Conservation (phyloP, 2,888 invertebrate species). For the Zhuqinia jingwanae region DNA sequence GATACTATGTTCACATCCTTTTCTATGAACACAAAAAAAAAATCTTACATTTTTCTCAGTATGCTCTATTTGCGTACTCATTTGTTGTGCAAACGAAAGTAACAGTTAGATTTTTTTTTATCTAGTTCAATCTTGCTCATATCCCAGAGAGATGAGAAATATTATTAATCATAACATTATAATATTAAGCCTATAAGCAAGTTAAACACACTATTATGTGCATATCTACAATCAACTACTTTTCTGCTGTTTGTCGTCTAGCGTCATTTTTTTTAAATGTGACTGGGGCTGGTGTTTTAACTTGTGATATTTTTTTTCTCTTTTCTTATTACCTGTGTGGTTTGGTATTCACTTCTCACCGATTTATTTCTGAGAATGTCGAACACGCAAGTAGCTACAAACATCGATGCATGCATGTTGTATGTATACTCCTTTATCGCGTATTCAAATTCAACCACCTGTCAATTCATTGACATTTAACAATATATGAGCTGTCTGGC, state of each 20-base stretch:
- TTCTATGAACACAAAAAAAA: neutral
- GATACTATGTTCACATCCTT: no score
- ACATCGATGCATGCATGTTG: neutral
- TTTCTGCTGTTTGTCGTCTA: slow-evolving; percentile 15
- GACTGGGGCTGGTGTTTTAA: neutral
- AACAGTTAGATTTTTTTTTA: slow-evolving; percentile 17
- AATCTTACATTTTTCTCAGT: slow-evolving; percentile 9
- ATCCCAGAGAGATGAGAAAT: neutral
- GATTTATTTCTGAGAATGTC: neutral
- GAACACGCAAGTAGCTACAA: neutral
- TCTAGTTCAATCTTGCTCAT: slow-evolving; percentile 10
- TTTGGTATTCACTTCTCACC: no score
- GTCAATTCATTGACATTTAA: neutral
- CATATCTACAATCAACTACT: neutral
- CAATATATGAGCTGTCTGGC: neutral
- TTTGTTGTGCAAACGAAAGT: slow-evolving; percentile 19
- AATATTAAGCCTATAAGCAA: neutral
- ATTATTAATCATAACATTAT: neutral
- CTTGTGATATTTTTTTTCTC: neutral
- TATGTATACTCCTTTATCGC: no score
- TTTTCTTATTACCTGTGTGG: neutral
- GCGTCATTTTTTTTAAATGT: no score
- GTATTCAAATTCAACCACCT: neutral
- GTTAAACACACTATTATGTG: neutral
- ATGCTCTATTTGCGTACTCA: slow-evolving; percentile 16